Evolutionary conservation across 2,113 vertebrate genomes (phyloP).

Genomic region (Meles meles): DNA sequence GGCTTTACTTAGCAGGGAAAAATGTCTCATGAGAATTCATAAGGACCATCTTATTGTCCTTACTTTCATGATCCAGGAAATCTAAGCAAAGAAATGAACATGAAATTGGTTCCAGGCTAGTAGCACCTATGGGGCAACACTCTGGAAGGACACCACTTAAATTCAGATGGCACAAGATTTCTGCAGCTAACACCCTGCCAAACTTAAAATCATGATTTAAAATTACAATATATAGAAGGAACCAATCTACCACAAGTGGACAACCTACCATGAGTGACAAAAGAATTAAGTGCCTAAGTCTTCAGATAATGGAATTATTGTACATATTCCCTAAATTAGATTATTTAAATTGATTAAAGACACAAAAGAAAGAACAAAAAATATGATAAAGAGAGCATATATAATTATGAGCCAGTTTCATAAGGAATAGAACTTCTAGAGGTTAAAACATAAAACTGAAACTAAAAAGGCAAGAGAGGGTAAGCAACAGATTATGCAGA

Average conservation of each 20-base stretch:
- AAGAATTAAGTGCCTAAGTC: neutral
- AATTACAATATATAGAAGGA: neutral
- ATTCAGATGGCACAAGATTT: neutral
- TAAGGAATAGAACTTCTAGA: neutral
- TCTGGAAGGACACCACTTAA: neutral
- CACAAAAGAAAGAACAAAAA: neutral
- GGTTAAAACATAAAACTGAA: slow-evolving; percentile 23
- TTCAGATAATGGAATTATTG: slow-evolving; percentile 9
- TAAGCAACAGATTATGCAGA: neutral
- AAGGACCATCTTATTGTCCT: neutral
- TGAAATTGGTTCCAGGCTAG: neutral
- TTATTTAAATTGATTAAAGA: neutral
- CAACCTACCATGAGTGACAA: neutral
- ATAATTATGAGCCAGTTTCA: neutral
- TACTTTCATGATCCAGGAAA: neutral
- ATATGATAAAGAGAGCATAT: neutral
- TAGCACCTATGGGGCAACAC: neutral
- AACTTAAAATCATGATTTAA: neutral
- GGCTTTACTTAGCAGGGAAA: neutral
- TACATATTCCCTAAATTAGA: neutral
- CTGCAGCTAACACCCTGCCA: neutral
- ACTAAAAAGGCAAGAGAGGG: neutral
- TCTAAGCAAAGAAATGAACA: neutral
- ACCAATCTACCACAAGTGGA: neutral
- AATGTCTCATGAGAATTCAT: neutral